phyloP scores from a whole-genome alignment of 2,797 vertebrate genomes.

The Coregonus ussuriensis region DNA sequence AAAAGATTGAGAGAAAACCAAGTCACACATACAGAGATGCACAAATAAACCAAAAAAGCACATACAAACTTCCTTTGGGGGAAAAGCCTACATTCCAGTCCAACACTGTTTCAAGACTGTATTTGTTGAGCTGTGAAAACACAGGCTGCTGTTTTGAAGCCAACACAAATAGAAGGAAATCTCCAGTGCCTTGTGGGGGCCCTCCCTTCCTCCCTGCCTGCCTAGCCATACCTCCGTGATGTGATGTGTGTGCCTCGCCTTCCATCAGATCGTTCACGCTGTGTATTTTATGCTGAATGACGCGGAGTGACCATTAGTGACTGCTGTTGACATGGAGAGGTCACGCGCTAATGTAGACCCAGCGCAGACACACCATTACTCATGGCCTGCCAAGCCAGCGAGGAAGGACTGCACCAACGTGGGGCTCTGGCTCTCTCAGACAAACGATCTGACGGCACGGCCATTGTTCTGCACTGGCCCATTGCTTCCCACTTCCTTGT shows the following conservation, averaged over 20 bases:
- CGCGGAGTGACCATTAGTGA: slow-evolving; percentile 61
- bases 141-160: slow-evolving; percentile 3
- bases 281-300: slow-evolving; percentile 56
- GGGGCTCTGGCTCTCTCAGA: slow-evolving; percentile 60
- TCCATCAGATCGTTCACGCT: slow-evolving; percentile 39
- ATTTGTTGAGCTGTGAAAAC: slow-evolving; percentile 1
- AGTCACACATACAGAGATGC: slow-evolving; percentile 10
- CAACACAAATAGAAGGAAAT: background rate
- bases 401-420: slow-evolving; percentile 55
- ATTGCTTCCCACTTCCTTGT: slow-evolving; percentile 50
- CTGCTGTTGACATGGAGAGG: slow-evolving; percentile 59
- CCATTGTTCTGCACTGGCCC: slow-evolving; percentile 64
- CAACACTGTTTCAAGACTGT: background rate
- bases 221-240: background rate
- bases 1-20: background rate
- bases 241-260: slow-evolving; percentile 19
- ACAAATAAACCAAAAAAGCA: background rate
- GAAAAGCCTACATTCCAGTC: background rate
- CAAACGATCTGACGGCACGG: slow-evolving; percentile 62
- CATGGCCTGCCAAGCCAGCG: slow-evolving; percentile 54
- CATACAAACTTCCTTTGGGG: background rate
- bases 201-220: background rate
- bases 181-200: background rate
- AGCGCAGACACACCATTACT: slow-evolving; percentile 58
- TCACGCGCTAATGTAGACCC: slow-evolving; percentile 61